phyloP scores from a whole-genome alignment of 2,888 invertebrate genomes.

The Lochmaea capreae region DNA sequence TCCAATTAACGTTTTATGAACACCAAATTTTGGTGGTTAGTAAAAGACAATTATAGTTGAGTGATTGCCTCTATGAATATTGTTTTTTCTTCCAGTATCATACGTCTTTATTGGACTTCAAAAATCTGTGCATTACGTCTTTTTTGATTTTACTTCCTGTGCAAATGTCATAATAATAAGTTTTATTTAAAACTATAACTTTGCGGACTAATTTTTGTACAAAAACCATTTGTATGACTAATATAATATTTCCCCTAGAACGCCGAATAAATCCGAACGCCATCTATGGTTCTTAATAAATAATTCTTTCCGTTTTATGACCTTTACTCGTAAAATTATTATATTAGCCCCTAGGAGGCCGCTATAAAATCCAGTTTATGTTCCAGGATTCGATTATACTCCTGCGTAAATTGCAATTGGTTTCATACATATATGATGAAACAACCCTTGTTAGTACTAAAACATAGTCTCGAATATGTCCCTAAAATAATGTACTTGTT shows the following conservation, averaged over 20 bases:
- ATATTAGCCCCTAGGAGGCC: constrained; percentile 21
- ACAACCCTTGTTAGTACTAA: constrained; percentile 23
- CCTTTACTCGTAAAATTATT: constrained; percentile 23
- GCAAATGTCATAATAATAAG: too few relatives aligned
- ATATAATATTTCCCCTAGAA: background rate
- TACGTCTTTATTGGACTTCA: too few relatives aligned
- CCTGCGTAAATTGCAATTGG: constrained; percentile 14
- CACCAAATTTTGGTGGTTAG: too few relatives aligned
- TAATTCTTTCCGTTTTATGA: constrained; percentile 19
- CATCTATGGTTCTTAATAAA: constrained; percentile 19
- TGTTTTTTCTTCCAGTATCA: too few relatives aligned
- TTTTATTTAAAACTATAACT: too few relatives aligned
- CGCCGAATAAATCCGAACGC: constrained; percentile 9
- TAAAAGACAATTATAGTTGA: too few relatives aligned
- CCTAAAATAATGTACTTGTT: background rate
- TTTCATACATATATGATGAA: constrained; percentile 26
- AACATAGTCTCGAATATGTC: constrained; percentile 3
- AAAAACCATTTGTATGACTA: too few relatives aligned
- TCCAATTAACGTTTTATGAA: too few relatives aligned
- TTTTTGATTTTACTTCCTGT: too few relatives aligned
- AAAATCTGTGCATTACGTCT: too few relatives aligned
- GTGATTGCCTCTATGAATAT: too few relatives aligned
- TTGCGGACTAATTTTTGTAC: too few relatives aligned
- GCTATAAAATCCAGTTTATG: constrained; percentile 26
- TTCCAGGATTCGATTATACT: constrained; percentile 19